phyloP scores from a whole-genome alignment of 2,888 invertebrate genomes.

The Metallyticus violacea region DNA sequence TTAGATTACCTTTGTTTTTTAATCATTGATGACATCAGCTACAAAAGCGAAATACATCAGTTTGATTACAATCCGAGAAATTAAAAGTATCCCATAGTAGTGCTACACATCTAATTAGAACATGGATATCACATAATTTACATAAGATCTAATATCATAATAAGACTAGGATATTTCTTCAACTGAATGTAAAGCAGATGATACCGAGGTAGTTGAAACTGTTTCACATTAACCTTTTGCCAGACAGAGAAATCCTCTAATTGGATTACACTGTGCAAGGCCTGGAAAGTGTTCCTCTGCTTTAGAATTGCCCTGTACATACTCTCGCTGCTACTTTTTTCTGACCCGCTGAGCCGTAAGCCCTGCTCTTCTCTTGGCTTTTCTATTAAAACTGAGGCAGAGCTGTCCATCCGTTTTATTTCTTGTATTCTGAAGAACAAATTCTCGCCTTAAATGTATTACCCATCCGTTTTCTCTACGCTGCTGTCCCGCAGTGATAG shows the following conservation, averaged over 20 bases:
- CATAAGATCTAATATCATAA: too few relatives aligned
- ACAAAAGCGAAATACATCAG: too few relatives aligned
- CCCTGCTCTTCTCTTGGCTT: background rate
- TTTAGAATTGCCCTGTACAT: too few relatives aligned
- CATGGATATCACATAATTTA: too few relatives aligned
- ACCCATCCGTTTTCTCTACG: background rate
- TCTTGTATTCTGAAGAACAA: background rate
- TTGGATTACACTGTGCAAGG: background rate
- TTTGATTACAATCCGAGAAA: too few relatives aligned
- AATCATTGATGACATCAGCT: too few relatives aligned
- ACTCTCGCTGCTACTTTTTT: background rate
- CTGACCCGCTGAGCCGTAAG: background rate
- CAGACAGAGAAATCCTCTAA: background rate
- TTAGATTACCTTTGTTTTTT: too few relatives aligned
- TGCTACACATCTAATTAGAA: too few relatives aligned
- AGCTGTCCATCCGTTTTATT: background rate
- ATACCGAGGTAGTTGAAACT: background rate
- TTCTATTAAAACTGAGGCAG: background rate
- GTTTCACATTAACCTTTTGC: background rate
- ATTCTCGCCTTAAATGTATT: background rate
- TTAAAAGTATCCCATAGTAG: too few relatives aligned
- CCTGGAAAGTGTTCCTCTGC: too few relatives aligned
- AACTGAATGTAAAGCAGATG: too few relatives aligned
- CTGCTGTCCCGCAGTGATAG: too few relatives aligned
- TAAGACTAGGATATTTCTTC: background rate